phyloP scores from a whole-genome alignment of 2,113 vertebrate species.

The Drymodes brunneopygia region DNA sequence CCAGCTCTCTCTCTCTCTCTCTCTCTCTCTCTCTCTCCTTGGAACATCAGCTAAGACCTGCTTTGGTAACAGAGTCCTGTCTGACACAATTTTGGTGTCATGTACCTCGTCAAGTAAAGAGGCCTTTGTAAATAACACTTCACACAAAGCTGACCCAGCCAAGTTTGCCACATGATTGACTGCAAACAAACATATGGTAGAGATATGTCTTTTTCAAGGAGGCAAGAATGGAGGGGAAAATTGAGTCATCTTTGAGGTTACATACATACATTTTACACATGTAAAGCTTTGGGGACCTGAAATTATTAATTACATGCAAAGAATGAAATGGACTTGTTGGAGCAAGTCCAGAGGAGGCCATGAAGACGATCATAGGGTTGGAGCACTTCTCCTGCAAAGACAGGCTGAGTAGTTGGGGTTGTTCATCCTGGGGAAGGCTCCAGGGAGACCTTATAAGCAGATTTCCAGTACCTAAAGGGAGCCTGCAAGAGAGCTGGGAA shows the following conservation, averaged over 20 bases:
- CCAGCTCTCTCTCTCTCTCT: background rate
- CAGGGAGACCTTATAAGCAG: background rate
- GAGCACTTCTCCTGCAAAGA: background rate
- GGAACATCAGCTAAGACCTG: background rate
- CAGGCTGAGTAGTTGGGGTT: background rate
- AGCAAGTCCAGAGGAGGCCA: background rate
- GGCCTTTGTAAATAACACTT: background rate
- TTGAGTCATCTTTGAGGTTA: background rate
- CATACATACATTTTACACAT: background rate
- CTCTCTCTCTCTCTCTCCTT: background rate
- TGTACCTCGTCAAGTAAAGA: background rate
- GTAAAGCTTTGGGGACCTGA: background rate
- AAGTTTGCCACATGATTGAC: background rate
- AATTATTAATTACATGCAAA: background rate
- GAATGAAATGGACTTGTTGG: background rate
- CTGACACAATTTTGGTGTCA: background rate
- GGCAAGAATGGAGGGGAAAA: background rate
- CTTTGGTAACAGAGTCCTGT: background rate
- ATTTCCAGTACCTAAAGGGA: background rate
- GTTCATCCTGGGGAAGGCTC: background rate
- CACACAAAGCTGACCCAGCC: background rate
- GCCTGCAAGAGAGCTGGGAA: background rate
- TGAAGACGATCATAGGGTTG: background rate
- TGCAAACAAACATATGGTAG: conserved; percentile 30
- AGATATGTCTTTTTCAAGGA: background rate